phyloP scores from a whole-genome alignment of 2,888 invertebrate genomes.

The Molorchus minor region DNA sequence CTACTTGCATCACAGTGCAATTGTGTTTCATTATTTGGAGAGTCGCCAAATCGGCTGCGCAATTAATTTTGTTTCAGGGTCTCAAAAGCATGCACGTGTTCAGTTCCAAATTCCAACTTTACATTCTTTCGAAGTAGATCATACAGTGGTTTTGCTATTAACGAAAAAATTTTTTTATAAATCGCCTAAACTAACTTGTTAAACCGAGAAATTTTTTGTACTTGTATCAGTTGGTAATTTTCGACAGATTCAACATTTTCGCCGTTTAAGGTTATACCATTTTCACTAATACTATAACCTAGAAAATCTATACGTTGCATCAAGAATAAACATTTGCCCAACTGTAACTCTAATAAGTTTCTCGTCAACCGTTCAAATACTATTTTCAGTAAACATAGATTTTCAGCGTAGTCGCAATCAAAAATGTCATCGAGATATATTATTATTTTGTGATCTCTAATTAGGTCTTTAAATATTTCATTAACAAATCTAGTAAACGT shows the following conservation, averaged over 20 bases:
- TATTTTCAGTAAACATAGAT: slow-evolving; percentile 34
- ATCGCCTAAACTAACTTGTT: slow-evolving; percentile 44
- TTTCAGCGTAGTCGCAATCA: too few species aligned
- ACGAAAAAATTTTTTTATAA: slow-evolving; percentile 41
- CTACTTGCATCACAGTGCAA: too few species aligned
- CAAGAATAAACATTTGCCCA: slow-evolving; percentile 48
- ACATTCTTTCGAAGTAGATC: slow-evolving; percentile 41
- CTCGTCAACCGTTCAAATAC: slow-evolving; percentile 31
- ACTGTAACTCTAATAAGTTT: slow-evolving; percentile 36
- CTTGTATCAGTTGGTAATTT: slow-evolving; percentile 36
- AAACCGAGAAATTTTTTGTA: slow-evolving; percentile 45
- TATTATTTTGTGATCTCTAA: too few species aligned
- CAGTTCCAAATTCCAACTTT: slow-evolving; percentile 42
- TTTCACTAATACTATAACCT: slow-evolving; percentile 41
- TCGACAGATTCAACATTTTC: slow-evolving; percentile 30
- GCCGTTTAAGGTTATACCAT: slow-evolving; percentile 32
- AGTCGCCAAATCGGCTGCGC: too few species aligned
- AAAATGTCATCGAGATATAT: slow-evolving; percentile 44
- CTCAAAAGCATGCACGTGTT: too few species aligned
- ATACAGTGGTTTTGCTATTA: too few species aligned
- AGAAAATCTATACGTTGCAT: slow-evolving; percentile 40
- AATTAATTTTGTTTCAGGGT: too few species aligned
- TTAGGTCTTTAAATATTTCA: slow-evolving; percentile 40
- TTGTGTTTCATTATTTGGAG: too few species aligned
- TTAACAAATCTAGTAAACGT: slow-evolving; percentile 39